Percentiles rank a stretch among this genome's conserved stretches.
Evolutionary conservation across 2,113 vertebrate genomes (phyloP).

Genomic region (Megaceryle maxima): DNA sequence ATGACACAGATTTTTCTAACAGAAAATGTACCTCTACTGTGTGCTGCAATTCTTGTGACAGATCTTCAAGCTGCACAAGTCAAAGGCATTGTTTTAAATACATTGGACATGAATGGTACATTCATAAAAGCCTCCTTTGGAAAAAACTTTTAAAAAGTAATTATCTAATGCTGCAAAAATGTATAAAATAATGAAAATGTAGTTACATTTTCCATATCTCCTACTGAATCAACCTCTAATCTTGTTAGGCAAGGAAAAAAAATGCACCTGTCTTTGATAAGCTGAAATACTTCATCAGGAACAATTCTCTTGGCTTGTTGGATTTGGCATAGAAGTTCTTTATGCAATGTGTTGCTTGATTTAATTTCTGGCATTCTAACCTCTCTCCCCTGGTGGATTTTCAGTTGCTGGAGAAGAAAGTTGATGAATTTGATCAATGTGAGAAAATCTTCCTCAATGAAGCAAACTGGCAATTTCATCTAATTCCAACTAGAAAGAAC

Average conservation of each 20-base stretch:
- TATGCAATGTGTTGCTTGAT: constrained; percentile 22
- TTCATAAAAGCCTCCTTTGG: not conserved
- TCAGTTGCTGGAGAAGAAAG: constrained; percentile 14
- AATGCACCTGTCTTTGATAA: not conserved
- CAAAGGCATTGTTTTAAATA: not conserved
- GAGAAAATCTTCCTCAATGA: constrained; percentile 41
- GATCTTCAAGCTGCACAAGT: not conserved
- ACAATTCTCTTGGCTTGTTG: not conserved
- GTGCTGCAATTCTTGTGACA: not conserved
- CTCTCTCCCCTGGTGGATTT: constrained; percentile 43
- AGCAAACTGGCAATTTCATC: not conserved
- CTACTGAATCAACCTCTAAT: not conserved
- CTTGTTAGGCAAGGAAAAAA: not conserved
- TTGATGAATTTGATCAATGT: not conserved
- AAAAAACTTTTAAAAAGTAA: not conserved
- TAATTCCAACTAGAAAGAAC: not conserved
- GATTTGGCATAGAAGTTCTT: not conserved
- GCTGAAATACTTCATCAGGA: not conserved
- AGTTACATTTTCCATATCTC: not conserved
- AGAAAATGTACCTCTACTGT: not conserved
- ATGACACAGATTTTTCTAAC: not conserved
- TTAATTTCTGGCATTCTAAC: constrained; percentile 57
- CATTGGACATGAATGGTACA: not conserved
- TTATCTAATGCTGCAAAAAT: not conserved
- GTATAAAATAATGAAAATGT: not conserved